Conservation (phyloP, 1,140 invertebrate species). For the Euwallacea fornicatus region DNA sequence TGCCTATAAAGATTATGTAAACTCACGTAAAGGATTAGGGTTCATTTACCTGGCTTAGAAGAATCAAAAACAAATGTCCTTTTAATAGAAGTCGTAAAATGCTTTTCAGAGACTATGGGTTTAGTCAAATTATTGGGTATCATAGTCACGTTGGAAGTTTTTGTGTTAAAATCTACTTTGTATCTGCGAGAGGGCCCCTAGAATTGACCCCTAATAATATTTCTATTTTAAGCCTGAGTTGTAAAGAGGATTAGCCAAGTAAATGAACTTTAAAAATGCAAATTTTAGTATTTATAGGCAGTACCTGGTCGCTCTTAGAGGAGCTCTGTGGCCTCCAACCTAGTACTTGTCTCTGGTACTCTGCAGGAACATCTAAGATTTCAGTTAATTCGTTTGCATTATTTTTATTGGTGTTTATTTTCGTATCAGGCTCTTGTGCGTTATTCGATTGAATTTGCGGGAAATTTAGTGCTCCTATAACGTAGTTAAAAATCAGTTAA, state of each 20-base stretch:
- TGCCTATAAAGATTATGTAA: not conserved
- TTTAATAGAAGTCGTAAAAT: conserved; percentile 14
- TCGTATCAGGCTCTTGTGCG: too few species aligned
- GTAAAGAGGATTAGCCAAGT: too few species aligned
- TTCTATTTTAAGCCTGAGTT: too few species aligned
- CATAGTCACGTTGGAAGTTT: too few species aligned
- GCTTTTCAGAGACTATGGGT: conserved; percentile 17
- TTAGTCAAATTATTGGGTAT: conserved; percentile 16
- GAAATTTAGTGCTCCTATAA: too few species aligned
- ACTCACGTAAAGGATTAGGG: not conserved
- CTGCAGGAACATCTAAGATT: conserved; percentile 25
- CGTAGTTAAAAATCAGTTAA: too few species aligned
- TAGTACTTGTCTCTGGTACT: conserved; percentile 16
- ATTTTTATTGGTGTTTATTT: not conserved
- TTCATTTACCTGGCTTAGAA: conserved; percentile 21
- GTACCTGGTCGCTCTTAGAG: not conserved
- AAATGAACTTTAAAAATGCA: too few species aligned
- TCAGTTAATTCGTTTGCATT: not conserved
- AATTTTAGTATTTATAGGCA: too few species aligned
- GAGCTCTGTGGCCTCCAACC: conserved; percentile 16
- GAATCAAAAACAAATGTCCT: conserved; percentile 26
- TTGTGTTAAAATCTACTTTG: too few species aligned
- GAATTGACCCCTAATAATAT: too few species aligned
- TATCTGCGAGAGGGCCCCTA: too few species aligned
- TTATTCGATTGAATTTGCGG: too few species aligned